A percentile compares a stretch with the other conserved stretches of the same genome.
Evolutionary conservation across 2,113 vertebrate species (phyloP).

Genomic region (Bolborhynchus lineola): DNA sequence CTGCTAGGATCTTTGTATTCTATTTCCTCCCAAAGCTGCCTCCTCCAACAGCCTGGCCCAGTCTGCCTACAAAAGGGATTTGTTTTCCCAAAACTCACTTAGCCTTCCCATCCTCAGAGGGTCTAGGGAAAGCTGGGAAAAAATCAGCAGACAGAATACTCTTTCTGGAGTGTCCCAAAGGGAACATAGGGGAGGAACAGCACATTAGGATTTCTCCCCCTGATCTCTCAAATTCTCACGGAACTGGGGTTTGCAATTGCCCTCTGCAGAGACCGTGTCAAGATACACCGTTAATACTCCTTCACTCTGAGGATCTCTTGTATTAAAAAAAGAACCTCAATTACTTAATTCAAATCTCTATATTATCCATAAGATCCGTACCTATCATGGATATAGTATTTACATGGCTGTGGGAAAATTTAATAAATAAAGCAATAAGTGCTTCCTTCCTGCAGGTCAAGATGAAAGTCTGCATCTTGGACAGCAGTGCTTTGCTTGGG

Average conservation of each 20-base stretch:
- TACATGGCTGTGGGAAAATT: slow-evolving; percentile 54
- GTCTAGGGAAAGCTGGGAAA: slow-evolving; percentile 13
- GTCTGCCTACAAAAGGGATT: slow-evolving; percentile 46
- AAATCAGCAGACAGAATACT: slow-evolving; percentile 47
- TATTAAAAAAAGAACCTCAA: slow-evolving; percentile 58
- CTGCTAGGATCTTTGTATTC: slow-evolving; percentile 41
- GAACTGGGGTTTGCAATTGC: slow-evolving; percentile 26
- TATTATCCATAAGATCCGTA: slow-evolving; percentile 72
- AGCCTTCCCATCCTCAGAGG: slow-evolving; percentile 22
- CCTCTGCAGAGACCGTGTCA: slow-evolving; percentile 21
- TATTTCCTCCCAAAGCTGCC: slow-evolving; percentile 26
- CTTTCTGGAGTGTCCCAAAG: slow-evolving; percentile 1
- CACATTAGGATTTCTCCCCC: slow-evolving; percentile 45
- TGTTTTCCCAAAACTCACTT: slow-evolving; percentile 51
- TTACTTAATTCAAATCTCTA: slow-evolving; percentile 54
- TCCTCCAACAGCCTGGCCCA: slow-evolving; percentile 7
- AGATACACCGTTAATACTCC: slow-evolving; percentile 60
- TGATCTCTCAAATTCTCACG: slow-evolving; percentile 31
- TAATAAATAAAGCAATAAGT: slow-evolving; percentile 59
- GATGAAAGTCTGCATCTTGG: slow-evolving; percentile 19
- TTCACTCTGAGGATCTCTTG: background rate
- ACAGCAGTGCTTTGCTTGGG: slow-evolving; percentile 10
- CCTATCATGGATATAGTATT: slow-evolving; percentile 69
- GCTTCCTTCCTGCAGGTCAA: slow-evolving; percentile 7
- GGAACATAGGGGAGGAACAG: slow-evolving; percentile 23